Percentiles rank a stretch among this genome's conserved stretches.
These are phyloP conservation scores for Taenioides sp. DNA, from an alignment of 2,797 vertebrate genomes.

Conservation along the genomic window DNA sequence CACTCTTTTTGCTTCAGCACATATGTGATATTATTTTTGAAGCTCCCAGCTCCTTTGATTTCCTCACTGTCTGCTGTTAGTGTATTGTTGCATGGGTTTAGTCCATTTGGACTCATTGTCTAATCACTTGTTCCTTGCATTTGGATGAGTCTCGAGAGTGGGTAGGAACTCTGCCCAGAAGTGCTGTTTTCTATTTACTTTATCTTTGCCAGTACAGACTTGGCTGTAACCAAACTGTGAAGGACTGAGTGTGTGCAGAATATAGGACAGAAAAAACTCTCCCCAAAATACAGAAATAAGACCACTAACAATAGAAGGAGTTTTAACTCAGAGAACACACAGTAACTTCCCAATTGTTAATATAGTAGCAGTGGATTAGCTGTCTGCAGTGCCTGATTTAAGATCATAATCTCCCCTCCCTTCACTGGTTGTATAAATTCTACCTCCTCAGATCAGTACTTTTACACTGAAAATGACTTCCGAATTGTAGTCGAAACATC, in stretches of 20 bases:
- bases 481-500: no score
- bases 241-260: constrained; percentile 27
- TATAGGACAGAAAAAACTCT: constrained; percentile 28
- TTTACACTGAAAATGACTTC: no score
- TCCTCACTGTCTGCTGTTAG: constrained; percentile 28
- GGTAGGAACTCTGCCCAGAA: constrained; percentile 59
- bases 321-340: neutral
- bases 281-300: constrained; percentile 32
- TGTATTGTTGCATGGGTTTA: constrained; percentile 52
- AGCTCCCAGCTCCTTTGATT: constrained; percentile 29
- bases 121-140: constrained; percentile 60
- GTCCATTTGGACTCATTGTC: constrained; percentile 55
- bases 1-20: constrained; percentile 16
- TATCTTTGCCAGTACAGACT: constrained; percentile 54
- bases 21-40: constrained; percentile 47
- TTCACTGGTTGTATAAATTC: no score
- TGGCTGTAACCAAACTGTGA: constrained; percentile 47
- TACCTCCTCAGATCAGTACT: no score
- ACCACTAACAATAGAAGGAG: constrained; percentile 16
- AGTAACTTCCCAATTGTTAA: neutral
- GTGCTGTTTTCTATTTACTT: constrained; percentile 55
- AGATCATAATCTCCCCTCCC: neutral
- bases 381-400: neutral
- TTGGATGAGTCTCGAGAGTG: constrained; percentile 48
- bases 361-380: constrained; percentile 7